Percentiles rank a stretch among this genome's conserved stretches.
phyloP scores from a whole-genome alignment of 2,113 vertebrate species.

The Crotalus viridis region DNA sequence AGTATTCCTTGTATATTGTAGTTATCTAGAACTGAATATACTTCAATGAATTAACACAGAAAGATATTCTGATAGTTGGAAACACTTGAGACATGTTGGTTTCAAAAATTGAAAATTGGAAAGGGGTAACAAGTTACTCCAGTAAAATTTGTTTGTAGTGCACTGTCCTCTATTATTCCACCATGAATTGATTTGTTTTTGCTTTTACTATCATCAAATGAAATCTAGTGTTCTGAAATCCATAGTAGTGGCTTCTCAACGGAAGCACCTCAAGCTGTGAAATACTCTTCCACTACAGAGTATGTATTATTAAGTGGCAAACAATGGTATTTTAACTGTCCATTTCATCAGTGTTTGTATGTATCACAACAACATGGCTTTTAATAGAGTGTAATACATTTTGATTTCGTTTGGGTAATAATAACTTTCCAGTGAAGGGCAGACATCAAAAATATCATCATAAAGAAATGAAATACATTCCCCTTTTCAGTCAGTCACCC shows the following conservation, averaged over 20 bases:
- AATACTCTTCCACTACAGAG: background rate
- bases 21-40: constrained; percentile 1
- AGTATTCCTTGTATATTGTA: constrained; percentile 36
- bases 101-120: constrained; percentile 31
- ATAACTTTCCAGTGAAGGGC: background rate
- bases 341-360: background rate
- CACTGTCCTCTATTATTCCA: background rate
- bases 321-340: background rate
- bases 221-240: background rate
- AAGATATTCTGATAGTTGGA: constrained; percentile 47
- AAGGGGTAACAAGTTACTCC: background rate
- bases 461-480: background rate
- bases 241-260: background rate
- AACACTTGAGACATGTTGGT: constrained; percentile 46
- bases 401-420: background rate
- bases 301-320: background rate
- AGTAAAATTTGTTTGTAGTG: background rate
- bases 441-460: background rate
- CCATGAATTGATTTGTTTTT: background rate
- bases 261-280: background rate
- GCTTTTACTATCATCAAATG: background rate
- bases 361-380: background rate
- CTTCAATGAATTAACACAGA: constrained; percentile 35
- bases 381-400: background rate
- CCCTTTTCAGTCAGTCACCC: background rate